Evolutionary conservation across 2,888 invertebrate genomes (phyloP).

Genomic region (Nymphalis polychloros): DNA sequence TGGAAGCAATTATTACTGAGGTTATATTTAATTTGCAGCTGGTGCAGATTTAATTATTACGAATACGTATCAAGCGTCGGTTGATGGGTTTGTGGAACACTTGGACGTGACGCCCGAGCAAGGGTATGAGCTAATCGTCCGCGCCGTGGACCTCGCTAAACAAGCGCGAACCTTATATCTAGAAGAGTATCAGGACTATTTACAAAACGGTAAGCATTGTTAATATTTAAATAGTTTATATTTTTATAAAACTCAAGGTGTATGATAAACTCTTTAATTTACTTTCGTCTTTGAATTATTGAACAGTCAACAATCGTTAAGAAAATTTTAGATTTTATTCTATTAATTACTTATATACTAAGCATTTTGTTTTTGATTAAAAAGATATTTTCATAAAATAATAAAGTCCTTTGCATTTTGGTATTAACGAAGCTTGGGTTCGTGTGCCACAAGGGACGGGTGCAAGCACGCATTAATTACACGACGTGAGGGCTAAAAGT

Average conservation of each 20-base stretch:
- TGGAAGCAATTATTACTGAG: background rate
- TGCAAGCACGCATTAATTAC: slow-evolving; percentile 79
- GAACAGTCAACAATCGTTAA: no score
- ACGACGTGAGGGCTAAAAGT: slow-evolving; percentile 64
- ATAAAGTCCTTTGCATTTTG: slow-evolving; percentile 66
- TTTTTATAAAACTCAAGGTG: no score
- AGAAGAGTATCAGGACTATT: slow-evolving; percentile 76
- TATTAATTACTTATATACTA: no score
- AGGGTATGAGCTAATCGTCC: slow-evolving; percentile 86
- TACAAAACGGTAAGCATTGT: slow-evolving; percentile 59
- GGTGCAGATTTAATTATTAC: slow-evolving; percentile 94
- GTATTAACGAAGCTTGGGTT: slow-evolving; percentile 65
- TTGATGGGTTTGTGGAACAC: slow-evolving; percentile 88
- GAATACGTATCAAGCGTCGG: slow-evolving; percentile 94
- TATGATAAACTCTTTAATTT: no score
- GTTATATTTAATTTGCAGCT: slow-evolving; percentile 71
- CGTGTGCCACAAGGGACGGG: slow-evolving; percentile 65
- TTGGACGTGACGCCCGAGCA: slow-evolving; percentile 85
- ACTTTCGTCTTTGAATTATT: no score
- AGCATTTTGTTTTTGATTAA: background rate
- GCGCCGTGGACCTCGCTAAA: slow-evolving; percentile 88
- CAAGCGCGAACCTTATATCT: slow-evolving; percentile 85
- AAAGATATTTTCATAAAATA: slow-evolving; percentile 49
- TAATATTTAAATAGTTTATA: background rate
- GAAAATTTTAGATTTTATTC: no score